These are phyloP conservation scores for Aradus depressus DNA, from an alignment of 2,888 invertebrate genomes.

Conservation along the genomic window DNA sequence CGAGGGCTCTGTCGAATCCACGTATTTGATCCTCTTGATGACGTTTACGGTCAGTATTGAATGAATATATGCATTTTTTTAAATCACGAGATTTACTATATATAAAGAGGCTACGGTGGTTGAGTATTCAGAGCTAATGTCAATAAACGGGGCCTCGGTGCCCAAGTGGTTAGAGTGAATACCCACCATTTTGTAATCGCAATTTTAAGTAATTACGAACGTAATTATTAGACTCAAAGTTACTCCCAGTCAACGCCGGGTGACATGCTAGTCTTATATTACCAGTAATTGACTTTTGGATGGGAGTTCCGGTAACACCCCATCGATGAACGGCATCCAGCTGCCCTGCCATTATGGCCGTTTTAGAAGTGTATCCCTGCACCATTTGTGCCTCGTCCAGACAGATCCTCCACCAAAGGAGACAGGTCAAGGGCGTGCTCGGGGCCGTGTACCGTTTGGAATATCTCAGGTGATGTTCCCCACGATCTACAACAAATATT, in stretches of 20 bases:
- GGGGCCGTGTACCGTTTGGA: conserved; percentile 51
- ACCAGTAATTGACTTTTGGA: conserved; percentile 48
- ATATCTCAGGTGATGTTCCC: conserved; percentile 43
- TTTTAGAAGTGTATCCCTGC: conserved; percentile 46
- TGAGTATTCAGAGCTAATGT: no score
- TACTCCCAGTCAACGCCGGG: not conserved
- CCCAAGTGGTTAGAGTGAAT: no score
- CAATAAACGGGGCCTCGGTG: no score
- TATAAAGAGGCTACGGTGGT: no score
- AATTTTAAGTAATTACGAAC: conserved; percentile 32
- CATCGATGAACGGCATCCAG: conserved; percentile 53
- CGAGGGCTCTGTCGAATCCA: no score
- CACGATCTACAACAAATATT: no score
- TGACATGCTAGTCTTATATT: conserved; percentile 1
- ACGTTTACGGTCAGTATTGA: no score
- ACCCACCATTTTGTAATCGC: no score
- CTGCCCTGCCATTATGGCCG: conserved; percentile 50
- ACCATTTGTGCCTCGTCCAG: conserved; percentile 75
- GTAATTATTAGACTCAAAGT: not conserved
- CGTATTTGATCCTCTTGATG: no score
- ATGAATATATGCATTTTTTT: no score
- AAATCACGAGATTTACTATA: no score
- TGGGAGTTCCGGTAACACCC: conserved; percentile 65
- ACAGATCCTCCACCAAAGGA: conserved; percentile 66
- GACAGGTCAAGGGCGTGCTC: conserved; percentile 53